Evolutionary conservation across 1,140 invertebrate species (phyloP), one percentile per base, ranked within the genome.

Genomic region (Asobara japonica): DNA sequence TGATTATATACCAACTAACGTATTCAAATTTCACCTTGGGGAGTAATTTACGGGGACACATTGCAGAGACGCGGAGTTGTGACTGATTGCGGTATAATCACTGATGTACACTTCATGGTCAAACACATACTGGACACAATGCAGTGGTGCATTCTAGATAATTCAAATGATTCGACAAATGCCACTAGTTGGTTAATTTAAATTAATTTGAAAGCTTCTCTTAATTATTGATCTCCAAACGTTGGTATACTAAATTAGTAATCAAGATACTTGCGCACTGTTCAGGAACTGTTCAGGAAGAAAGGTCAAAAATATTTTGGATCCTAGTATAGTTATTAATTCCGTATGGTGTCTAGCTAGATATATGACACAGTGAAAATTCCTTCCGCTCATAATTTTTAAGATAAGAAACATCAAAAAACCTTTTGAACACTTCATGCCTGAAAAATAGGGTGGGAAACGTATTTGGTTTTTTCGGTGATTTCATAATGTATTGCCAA

Each of bases 51-150:
- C 22, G 11, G 18, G n/a, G 22, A 27, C 10, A 56, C 22, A 25
- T 38, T 45, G 61, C 29, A 16, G 30, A 7, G 64, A 25, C 25
- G 13, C 20, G 16, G 16, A 18, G 20, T 11, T 29, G 41, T 71
- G 62, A 71, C 56, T 64, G 62, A 71, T 71, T 71, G 69, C 61
- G 69, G 69, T 71, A 25, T 65, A 51, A 1, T 13, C 16, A 62
- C 68, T 62, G 68, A 61, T 61, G 30, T 31, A 33, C 25, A 38
- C 65, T 48, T 51, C 8, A 66, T 45, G 41, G 38, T 41, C 22
- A 65, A 38, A 71, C n/a, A 45, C 30, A 27, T 20, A 33, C 16
- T 8, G 64, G 10, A 41, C 30, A 20, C 25, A 72, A 25, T 30
- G 5, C 64, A 41, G 2, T 72, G 41, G 66, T 13, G 56, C 56